Evolutionary conservation across 2,888 invertebrate species (phyloP), one percentile per base, ranked within the genome.

Genomic region (Bhutanitis thaidina): DNA sequence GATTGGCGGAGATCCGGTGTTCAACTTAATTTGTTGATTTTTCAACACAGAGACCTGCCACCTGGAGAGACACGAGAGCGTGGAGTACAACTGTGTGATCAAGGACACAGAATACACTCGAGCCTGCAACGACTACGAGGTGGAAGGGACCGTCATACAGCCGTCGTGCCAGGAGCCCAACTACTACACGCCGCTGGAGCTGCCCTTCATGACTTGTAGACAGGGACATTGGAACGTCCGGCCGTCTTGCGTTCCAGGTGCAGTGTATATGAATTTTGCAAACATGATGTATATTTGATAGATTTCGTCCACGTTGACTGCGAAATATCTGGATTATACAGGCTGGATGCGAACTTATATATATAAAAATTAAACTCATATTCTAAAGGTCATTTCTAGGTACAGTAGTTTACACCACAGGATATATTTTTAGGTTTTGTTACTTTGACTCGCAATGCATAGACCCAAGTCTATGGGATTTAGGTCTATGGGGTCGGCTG

Each of bases 221-320:
- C 37, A 43, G 1, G 54, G 54, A 29, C 10, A 16, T 1, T 58
- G 56, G 56, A 54, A 49, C 29, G 43, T 43, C 9, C 29, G 41
- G 15, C 53, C 54, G 0, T 44, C 47, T 13, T 58, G 58, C 10
- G 27, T 35, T 14, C 56, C 58, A 15, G 58, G 58, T 58, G 65
- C n/a, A 68, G 74, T 76, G 76, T 74, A 25, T 30, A 30, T n/a
- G n/a, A n/a, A n/a, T n/a, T n/a, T n/a, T n/a, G n/a, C n/a, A n/a
- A n/a, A n/a, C n/a, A n/a, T n/a, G n/a, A n/a, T n/a, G n/a, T 3
- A 9, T 9, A 9, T 29, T 29, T 29, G n/a, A n/a, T n/a, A n/a
- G n/a, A n/a, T n/a, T n/a, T n/a, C n/a, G n/a, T n/a, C n/a, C n/a
- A n/a, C n/a, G n/a, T n/a, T n/a, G n/a, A n/a, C n/a, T n/a, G n/a